Base-by-base conservation (phyloP, 2,888 invertebrate species). In the Drosophila rellima region DNA sequence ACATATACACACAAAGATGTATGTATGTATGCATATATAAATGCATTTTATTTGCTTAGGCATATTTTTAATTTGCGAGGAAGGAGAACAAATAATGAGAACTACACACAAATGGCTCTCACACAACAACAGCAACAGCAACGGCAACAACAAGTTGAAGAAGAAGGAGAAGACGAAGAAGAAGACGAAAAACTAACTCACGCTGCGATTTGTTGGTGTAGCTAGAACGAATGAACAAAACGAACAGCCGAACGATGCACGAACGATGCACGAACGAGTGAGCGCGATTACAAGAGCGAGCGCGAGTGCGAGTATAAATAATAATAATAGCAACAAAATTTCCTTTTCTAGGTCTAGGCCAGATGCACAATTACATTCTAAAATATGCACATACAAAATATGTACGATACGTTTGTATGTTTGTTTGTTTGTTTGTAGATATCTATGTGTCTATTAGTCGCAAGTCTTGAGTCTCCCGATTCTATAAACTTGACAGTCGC, bases 291-390 rank as follows among this genome's bases (percentile, higher is more conserved):
- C 56, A n/a, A n/a, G 42, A 64, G 52, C 35, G 63, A 65, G 48
- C 66, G 55, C 74, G 57, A 78, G 29, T 40, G 7, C 26, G 60
- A 63, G 73, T 74, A 82, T 73, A 73, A 87, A 88, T 85, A 89
- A 89, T 85, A 89, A 89, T 87, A 86, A 89, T 82, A 89, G 88
- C 90, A 91, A 90, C 89, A 91, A 90, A 90, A 90, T 91, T 91
- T 91, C 91, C 91, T 91, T 92, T 91, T 91, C 92, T 92, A 92
- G 91, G 92, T 92, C 91, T 91, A 92, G 92, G 92, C 91, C 92
- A 91, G 85, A 87, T 88, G 81, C 89, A 90, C 91, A 91, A 90
- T 91, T 90, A 90, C 90, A 90, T 90, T 90, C 90, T 90, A 90
- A 90, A 86, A 86, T 86, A 88, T 89, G 85, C 85, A 88, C 84